These are phyloP conservation scores for Pogoniulus pusillus DNA, from an alignment of 2,797 vertebrate species.

Conservation along the genomic window DNA sequence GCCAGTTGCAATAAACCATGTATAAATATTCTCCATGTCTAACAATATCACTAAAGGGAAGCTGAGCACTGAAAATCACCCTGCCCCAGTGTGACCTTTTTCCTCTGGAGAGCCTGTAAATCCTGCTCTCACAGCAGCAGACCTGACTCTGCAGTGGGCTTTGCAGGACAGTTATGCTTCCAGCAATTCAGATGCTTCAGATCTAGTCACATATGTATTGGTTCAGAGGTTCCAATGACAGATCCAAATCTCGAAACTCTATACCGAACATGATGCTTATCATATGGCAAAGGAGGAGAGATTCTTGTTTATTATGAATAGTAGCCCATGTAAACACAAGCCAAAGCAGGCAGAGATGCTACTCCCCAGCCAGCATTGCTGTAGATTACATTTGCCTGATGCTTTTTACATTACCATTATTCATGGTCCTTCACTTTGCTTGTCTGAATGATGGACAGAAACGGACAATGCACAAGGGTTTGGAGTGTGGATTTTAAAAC, in stretches of 20 bases:
- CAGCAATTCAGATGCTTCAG: not conserved
- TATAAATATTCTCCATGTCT: conserved; percentile 43
- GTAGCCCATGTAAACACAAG: not conserved
- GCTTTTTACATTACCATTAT: conserved; percentile 47
- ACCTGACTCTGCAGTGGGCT: conserved; percentile 3
- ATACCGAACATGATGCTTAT: not conserved
- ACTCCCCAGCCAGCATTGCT: not conserved
- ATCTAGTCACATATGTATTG: not conserved
- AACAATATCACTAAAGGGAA: conserved; percentile 27
- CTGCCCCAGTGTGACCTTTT: not conserved
- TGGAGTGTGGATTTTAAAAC: conserved; percentile 36
- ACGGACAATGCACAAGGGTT: not conserved
- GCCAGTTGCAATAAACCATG: conserved; percentile 39
- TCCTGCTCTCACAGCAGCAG: not conserved
- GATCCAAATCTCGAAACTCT: conserved; percentile 21
- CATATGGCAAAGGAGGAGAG: conserved; percentile 10
- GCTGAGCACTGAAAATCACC: not conserved
- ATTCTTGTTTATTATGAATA: conserved; percentile 46
- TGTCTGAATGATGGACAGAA: not conserved
- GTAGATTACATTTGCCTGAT: conserved; percentile 19
- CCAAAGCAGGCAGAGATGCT: conserved; percentile 8
- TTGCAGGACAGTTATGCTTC: conserved; percentile 5
- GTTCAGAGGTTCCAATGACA: conserved; percentile 1
- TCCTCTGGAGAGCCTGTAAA: conserved; percentile 8
- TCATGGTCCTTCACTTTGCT: not conserved